These are phyloP conservation scores for Drosophila neotestacea DNA, from an alignment of 2,888 invertebrate species.

Conservation along the genomic window DNA sequence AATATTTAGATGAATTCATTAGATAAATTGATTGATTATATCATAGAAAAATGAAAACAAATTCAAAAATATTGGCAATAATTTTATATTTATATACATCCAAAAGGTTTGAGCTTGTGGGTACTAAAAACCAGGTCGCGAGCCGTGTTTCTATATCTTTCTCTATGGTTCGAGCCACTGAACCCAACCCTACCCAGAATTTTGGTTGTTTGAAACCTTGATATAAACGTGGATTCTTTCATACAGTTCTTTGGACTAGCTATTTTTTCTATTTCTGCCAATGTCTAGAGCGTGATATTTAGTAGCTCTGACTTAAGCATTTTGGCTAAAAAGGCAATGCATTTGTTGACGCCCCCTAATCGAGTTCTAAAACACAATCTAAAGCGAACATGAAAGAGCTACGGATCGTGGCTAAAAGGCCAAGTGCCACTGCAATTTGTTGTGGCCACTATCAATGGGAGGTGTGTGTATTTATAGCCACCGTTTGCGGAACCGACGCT, in stretches of 20 bases:
- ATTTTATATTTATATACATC: too few relatives aligned
- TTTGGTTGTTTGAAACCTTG: too few relatives aligned
- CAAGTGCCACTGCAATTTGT: slow-evolving; percentile 70
- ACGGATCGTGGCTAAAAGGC: slow-evolving; percentile 47
- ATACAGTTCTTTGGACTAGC: not conserved
- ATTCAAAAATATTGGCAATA: too few relatives aligned
- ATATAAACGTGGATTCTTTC: not conserved
- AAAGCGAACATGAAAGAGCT: slow-evolving; percentile 21
- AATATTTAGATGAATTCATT: too few relatives aligned
- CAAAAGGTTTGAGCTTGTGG: too few relatives aligned
- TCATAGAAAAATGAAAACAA: too few relatives aligned
- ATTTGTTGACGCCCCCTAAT: slow-evolving; percentile 24
- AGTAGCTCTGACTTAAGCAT: not conserved
- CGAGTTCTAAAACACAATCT: slow-evolving; percentile 19
- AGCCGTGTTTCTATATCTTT: too few relatives aligned
- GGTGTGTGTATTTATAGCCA: slow-evolving; percentile 34
- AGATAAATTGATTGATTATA: too few relatives aligned
- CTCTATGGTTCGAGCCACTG: too few relatives aligned
- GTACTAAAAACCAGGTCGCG: too few relatives aligned
- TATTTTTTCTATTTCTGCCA: not conserved
- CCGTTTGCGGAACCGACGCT: slow-evolving; percentile 58
- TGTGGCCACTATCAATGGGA: slow-evolving; percentile 27
- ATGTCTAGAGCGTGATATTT: not conserved
- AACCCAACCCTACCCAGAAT: too few relatives aligned
- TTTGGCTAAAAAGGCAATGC: not conserved